phyloP scores from a whole-genome alignment of 2,888 invertebrate genomes.

The Nycteola revayana region DNA sequence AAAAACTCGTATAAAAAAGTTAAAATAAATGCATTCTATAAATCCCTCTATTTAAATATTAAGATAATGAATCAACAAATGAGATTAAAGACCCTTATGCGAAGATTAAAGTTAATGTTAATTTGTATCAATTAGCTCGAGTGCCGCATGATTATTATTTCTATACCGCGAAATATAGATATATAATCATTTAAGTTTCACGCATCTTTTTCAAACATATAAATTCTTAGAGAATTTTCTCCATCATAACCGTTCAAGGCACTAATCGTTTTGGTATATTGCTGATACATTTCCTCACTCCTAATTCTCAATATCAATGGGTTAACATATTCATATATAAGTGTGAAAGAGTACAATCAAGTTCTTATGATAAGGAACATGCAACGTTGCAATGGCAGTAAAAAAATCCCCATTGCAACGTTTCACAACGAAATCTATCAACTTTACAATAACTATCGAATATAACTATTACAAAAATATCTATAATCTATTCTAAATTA shows the following conservation, averaged over 20 bases:
- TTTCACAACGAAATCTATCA: slow-evolving; percentile 45
- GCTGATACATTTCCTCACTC: slow-evolving; percentile 80
- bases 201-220: slow-evolving; percentile 48
- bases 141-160: slow-evolving; percentile 81
- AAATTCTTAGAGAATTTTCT: slow-evolving; percentile 61
- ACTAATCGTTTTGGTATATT: slow-evolving; percentile 81
- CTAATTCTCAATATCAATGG: slow-evolving; percentile 72
- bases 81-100: slow-evolving; percentile 52
- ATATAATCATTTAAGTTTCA: slow-evolving; percentile 71
- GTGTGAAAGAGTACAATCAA: slow-evolving; percentile 67
- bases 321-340: slow-evolving; percentile 62
- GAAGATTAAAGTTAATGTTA: slow-evolving; percentile 53
- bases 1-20: slow-evolving; percentile 71
- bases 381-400: slow-evolving; percentile 42
- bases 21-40: slow-evolving; percentile 80
- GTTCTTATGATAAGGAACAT: slow-evolving; percentile 50
- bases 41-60: slow-evolving; percentile 71
- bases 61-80: slow-evolving; percentile 74
- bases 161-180: slow-evolving; percentile 81
- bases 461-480: slow-evolving; percentile 80
- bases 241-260: slow-evolving; percentile 72
- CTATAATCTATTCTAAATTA: slow-evolving; percentile 77
- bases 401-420: slow-evolving; percentile 37
- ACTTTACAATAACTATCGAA: slow-evolving; percentile 66
- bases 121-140: slow-evolving; percentile 64